Conservation (phyloP, 2,797 vertebrate species). For the Gymnothorax javanicus region DNA sequence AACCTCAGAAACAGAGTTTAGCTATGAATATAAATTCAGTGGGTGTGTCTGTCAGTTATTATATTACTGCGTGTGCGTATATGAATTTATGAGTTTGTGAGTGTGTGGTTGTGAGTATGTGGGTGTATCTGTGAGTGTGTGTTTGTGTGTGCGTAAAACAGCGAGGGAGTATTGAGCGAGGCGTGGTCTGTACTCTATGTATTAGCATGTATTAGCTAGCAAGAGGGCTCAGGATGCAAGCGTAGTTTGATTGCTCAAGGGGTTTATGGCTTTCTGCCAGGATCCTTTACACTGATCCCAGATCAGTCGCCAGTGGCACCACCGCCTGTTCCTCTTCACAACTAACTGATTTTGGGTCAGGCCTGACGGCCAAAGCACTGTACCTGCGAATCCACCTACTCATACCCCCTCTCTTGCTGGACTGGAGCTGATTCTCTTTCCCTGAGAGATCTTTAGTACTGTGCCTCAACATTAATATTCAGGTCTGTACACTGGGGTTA, state of each 20-base stretch:
- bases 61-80: too few relatives aligned
- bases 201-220: neutral
- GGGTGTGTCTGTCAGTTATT: too few relatives aligned
- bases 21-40: too few relatives aligned
- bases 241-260: conserved; percentile 16
- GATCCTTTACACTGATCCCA: neutral
- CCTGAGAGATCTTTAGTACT: too few relatives aligned
- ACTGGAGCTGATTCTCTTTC: neutral
- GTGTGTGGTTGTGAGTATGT: neutral
- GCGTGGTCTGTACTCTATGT: neutral
- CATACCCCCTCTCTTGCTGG: neutral
- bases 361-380: neutral
- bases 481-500: neutral
- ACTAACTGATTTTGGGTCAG: neutral
- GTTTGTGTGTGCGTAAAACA: neutral
- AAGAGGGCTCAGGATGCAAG: neutral
- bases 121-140: too few relatives aligned
- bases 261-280: neutral
- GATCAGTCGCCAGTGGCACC: neutral
- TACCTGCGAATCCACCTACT: neutral
- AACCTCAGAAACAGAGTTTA: too few relatives aligned
- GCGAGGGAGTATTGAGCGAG: neutral
- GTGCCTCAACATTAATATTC: neutral
- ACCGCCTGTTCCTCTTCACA: neutral
- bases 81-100: neutral